Evolutionary conservation across 2,888 invertebrate species (phyloP), one percentile per base, ranked within the genome.

Genomic region (Drosophila colorata): DNA sequence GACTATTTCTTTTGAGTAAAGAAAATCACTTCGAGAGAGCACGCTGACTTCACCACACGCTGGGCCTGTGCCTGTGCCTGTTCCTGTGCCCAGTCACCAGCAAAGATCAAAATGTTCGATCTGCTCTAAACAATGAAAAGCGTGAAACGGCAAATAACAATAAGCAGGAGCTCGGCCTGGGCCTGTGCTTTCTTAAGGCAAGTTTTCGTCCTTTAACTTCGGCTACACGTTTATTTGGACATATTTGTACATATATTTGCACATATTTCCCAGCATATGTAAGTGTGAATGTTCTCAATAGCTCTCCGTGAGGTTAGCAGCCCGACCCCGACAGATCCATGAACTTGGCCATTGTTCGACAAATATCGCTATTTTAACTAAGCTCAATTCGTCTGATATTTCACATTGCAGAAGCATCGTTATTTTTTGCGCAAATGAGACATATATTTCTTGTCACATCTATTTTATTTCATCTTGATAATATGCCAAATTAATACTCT

Each of bases 31-130:
- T 47, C 8, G 40, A 28, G 31, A 53, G 48, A 48, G 46, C 77
- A 72, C 52, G 84, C 80, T 74, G 75, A 49, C 71, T 83, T 49
- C 38, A 28, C 38, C 63, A 47, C 80, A 75, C 47, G 80, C 84
- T 80, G 84, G 53, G 78, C 13, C 20, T 38, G 40, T 41, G 58
- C 25, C 33, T 47, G 51, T 40, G 40, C 18, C 80, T 25, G 46
- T 40, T 43, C 23, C 23, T 43, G 18, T 16, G 16, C 35, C n/a
- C 18, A 28, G 28, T 16, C 56, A 68, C 53, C 33, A 71, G 20
- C 37, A 51, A 58, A 70, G 74, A 80, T 80, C 84, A 53, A 73
- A 74, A 60, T 53, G 56, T 77, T 83, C 66, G 66, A 80, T 80
- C 57, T 74, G 44, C 55, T 46, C 43, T 49, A 73, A 77, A 56